Evolutionary conservation across 2,888 invertebrate species (phyloP).

Genomic region (Tricholauxania praeusta): DNA sequence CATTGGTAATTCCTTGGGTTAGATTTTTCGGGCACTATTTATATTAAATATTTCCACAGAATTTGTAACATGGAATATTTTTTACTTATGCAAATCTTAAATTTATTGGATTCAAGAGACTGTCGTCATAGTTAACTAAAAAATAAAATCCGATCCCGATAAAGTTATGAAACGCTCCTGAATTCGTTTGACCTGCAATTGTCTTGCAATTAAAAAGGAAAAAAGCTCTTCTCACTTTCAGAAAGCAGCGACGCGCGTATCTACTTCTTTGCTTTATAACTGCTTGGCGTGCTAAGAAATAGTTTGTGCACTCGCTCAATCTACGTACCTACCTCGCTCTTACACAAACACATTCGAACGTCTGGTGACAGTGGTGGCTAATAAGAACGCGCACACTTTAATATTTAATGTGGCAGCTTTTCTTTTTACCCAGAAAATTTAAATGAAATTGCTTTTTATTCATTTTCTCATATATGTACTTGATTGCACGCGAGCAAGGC

Average conservation of each 20-base stretch:
- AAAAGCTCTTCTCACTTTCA: not conserved
- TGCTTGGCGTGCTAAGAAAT: not conserved
- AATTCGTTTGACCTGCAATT: not conserved
- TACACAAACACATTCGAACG: not conserved
- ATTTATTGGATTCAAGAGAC: no score
- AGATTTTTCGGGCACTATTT: no score
- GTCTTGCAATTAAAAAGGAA: no score
- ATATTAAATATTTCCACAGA: no score
- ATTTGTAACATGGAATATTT: no score
- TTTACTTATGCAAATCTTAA: no score
- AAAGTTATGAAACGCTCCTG: not conserved
- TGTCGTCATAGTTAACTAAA: no score
- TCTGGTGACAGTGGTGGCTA: conserved; percentile 27
- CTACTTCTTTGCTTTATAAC: not conserved
- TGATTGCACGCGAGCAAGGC: conserved; percentile 15
- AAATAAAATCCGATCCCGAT: no score
- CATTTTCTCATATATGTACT: not conserved
- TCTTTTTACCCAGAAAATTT: no score
- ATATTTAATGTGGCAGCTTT: no score
- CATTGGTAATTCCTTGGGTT: no score
- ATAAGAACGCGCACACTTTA: not conserved
- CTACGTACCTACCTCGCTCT: no score
- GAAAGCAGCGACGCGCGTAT: not conserved
- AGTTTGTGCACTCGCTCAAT: conserved; percentile 1
- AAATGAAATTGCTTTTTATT: not conserved